Base-by-base conservation (phyloP, 92 coral and sea anemone species). In the Zoanthus gigantus region DNA sequence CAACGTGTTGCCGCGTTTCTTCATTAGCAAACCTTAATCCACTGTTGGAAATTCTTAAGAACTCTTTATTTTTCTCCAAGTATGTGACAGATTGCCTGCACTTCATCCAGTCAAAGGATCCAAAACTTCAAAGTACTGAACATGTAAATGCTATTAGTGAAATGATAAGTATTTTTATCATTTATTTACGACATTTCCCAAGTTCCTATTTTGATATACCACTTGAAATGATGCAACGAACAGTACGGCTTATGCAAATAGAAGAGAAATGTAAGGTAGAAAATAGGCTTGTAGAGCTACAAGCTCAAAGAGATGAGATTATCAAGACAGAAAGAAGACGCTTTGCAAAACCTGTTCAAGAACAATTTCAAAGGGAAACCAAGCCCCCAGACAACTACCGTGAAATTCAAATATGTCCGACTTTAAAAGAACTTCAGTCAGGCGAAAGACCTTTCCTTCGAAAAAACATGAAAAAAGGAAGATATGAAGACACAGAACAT, bases 361-460 rank as follows among this genome's bases (percentile, higher is more conserved):
- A 16, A 7, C 50, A 17, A 29, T 74, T 57, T 58, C 72, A 67
- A 23, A 29, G 15, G 0, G 78, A 85, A 4, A 15, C 57, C 54
- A 87, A 88, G n/a, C 95, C 98, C 5, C 98, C 98, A 29, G 92
- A 94, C 57, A 91, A 94, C 28, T 94, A 84, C 57, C 88, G 93
- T 66, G 89, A 91, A 67, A 88, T 91, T 2, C 94, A 93, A 6
- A 61, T 94, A 63, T 94, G 91, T 48, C 98, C 98, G 23, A 93
- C 91, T 17, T 53, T 61, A 16, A 80, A 89, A 72, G 98, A 94
- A 71, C 84, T 94, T 61, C 74, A 71, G 58, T 66, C 95, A n/a
- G 78, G 87, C 9, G 91, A 87, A n/a, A 86, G 80, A 68, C 94
- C 98, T 2, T 94, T 93, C 53, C 82, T 95, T 61, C 93, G 98